Evolutionary conservation across 1,140 invertebrate genomes (phyloP).

Genomic region (Saccostrea glomerata): DNA sequence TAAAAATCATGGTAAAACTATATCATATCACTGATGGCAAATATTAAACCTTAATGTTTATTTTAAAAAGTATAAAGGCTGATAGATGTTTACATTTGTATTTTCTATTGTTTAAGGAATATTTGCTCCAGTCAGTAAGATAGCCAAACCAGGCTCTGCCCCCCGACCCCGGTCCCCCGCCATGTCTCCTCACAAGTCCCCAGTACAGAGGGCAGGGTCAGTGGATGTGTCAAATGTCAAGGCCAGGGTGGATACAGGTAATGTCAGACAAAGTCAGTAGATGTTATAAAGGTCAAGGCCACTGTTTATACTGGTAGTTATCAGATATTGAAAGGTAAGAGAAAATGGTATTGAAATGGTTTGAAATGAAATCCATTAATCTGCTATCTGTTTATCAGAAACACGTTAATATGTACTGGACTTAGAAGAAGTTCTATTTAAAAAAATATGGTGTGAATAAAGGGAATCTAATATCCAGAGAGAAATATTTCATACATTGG

Average conservation of each 20-base stretch:
- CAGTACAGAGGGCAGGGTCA: conserved; percentile 60
- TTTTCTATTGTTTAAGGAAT: conserved; percentile 73
- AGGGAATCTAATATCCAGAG: too few species aligned
- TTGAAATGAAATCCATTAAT: too few species aligned
- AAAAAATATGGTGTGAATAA: too few species aligned
- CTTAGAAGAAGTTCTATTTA: too few species aligned
- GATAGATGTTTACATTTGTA: too few species aligned
- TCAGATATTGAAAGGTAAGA: background rate
- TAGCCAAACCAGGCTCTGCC: conserved; percentile 73
- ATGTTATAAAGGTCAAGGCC: conserved; percentile 79
- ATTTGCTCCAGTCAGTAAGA: conserved; percentile 80
- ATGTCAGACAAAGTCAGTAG: background rate
- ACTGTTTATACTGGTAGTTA: conserved; percentile 80
- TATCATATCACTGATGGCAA: too few species aligned
- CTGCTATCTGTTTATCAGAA: too few species aligned
- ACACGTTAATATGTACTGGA: too few species aligned
- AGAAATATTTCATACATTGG: too few species aligned
- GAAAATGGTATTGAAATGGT: too few species aligned
- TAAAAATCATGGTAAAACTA: conserved; percentile 72
- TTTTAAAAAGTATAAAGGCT: too few species aligned
- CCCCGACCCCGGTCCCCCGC: conserved; percentile 52
- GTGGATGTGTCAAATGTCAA: conserved; percentile 79
- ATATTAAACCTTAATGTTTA: too few species aligned
- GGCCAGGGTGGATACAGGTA: conserved; percentile 80
- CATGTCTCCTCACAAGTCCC: conserved; percentile 60